Evolutionary conservation across 2,797 vertebrate species (phyloP).

Genomic region (Moxostoma hubbsi): DNA sequence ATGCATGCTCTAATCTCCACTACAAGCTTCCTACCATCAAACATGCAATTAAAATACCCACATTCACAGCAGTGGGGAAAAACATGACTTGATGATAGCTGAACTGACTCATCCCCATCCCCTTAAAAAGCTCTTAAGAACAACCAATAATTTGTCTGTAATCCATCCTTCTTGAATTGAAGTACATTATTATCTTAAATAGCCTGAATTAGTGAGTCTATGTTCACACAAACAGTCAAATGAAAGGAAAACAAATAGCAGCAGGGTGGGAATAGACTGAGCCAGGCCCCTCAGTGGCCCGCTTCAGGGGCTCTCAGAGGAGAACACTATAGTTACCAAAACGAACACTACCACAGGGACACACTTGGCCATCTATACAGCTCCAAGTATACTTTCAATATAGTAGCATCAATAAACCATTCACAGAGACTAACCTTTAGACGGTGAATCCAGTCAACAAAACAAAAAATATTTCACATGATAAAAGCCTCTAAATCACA

Average conservation of each 20-base stretch:
- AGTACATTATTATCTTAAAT: slow-evolving; percentile 72
- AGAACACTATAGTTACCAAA: slow-evolving; percentile 77
- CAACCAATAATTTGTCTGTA: slow-evolving; percentile 62
- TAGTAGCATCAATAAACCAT: slow-evolving; percentile 48
- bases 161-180: slow-evolving; percentile 72
- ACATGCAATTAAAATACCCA: slow-evolving; percentile 69
- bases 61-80: slow-evolving; percentile 41
- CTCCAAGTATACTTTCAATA: slow-evolving; percentile 73
- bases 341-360: slow-evolving; percentile 63
- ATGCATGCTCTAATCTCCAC: slow-evolving; percentile 71
- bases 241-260: slow-evolving; percentile 77
- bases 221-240: slow-evolving; percentile 63
- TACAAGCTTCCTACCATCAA: slow-evolving; percentile 64
- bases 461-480: slow-evolving; percentile 39
- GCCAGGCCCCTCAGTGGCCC: slow-evolving; percentile 64
- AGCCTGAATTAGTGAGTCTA: slow-evolving; percentile 75
- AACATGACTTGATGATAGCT: slow-evolving; percentile 46
- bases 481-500: slow-evolving; percentile 36
- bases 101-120: slow-evolving; percentile 28
- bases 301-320: slow-evolving; percentile 73
- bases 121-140: slow-evolving; percentile 58
- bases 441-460: slow-evolving; percentile 20
- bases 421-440: slow-evolving; percentile 27
- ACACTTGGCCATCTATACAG: slow-evolving; percentile 72
- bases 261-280: slow-evolving; percentile 74